phyloP scores from a whole-genome alignment of 2,888 invertebrate species.

The Neoascia interrupta region DNA sequence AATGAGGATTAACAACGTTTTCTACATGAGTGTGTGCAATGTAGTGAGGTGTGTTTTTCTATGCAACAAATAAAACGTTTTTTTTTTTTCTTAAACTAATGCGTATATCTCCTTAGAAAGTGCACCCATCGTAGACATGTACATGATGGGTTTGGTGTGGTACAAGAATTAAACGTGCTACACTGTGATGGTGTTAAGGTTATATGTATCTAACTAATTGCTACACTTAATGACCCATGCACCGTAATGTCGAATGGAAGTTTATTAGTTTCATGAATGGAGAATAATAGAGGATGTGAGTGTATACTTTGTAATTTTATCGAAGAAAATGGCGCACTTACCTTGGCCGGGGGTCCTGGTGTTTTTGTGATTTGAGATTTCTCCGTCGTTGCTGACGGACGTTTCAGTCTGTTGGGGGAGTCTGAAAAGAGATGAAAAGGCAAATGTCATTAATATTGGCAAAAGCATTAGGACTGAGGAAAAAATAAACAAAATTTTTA shows the following conservation, averaged over 20 bases:
- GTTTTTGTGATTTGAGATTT: conserved; percentile 74
- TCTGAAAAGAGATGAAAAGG: conserved; percentile 71
- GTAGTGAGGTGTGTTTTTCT: background rate
- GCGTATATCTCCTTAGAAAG: conserved; percentile 39
- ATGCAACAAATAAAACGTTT: conserved; percentile 14
- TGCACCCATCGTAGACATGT: background rate
- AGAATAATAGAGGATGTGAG: background rate
- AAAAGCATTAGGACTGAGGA: no score
- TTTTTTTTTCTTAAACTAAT: no score
- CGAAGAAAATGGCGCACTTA: conserved; percentile 64
- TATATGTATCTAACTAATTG: conserved; percentile 18
- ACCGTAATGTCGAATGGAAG: conserved; percentile 27
- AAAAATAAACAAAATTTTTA: no score
- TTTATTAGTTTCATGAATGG: conserved; percentile 24
- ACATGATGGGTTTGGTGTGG: conserved; percentile 8
- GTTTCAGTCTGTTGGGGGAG: conserved; percentile 75
- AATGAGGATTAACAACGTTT: conserved; percentile 48
- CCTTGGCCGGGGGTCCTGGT: conserved; percentile 75
- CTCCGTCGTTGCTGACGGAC: conserved; percentile 73
- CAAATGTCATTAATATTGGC: no score
- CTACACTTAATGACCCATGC: conserved; percentile 33
- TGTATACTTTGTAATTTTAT: background rate
- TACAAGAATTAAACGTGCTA: conserved; percentile 46
- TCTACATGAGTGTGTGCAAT: background rate
- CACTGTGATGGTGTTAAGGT: conserved; percentile 12